Evolutionary conservation across 2,797 vertebrate genomes (phyloP).

Genomic region (Lepus oiostolus): DNA sequence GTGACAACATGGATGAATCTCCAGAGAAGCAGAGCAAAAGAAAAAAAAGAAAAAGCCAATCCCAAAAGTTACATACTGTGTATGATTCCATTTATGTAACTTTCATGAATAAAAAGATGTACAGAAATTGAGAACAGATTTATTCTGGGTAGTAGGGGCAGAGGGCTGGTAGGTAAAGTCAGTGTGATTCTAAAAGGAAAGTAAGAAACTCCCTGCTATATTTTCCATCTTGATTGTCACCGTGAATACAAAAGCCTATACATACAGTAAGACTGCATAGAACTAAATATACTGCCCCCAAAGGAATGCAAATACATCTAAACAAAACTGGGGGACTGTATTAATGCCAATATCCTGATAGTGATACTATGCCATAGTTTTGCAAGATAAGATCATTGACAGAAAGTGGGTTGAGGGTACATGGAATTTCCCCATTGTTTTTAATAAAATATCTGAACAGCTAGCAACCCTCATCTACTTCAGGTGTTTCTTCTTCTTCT

Average conservation of each 20-base stretch:
- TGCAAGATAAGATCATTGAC: too few relatives aligned
- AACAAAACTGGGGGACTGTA: background rate
- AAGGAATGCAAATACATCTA: background rate
- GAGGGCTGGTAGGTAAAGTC: background rate
- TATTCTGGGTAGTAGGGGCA: background rate
- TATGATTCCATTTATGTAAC: background rate
- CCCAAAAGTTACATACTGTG: background rate
- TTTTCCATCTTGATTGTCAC: background rate
- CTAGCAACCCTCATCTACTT: background rate
- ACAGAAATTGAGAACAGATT: background rate
- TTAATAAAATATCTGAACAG: background rate
- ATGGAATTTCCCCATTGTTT: background rate
- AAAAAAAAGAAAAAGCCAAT: background rate
- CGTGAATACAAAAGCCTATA: background rate
- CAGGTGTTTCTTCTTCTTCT: background rate
- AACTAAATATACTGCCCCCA: background rate
- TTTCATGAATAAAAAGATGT: background rate
- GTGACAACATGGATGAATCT: background rate
- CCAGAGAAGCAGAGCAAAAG: background rate
- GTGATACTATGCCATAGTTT: too few relatives aligned
- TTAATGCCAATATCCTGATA: too few relatives aligned
- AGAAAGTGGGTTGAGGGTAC: too few relatives aligned
- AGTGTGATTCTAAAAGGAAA: background rate
- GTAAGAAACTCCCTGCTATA: background rate
- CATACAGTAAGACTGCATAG: background rate